Conservation (phyloP, 2,888 invertebrate species). For the Drosophila rubida region DNA sequence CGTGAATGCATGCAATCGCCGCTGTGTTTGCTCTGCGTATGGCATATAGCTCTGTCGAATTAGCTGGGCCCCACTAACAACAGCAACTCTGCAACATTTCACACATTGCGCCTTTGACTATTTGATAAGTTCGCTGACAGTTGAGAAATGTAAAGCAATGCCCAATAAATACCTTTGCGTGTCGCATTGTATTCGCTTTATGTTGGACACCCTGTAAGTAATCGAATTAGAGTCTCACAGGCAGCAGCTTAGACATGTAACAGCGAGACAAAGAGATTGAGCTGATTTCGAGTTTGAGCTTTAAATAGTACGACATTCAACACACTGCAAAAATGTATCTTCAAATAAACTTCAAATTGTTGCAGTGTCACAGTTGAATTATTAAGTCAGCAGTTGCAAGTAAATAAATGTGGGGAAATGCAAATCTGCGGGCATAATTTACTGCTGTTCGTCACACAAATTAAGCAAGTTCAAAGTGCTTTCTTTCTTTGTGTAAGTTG, state of each 20-base stretch:
- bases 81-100: conserved; percentile 30
- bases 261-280: not conserved
- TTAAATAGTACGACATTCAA: no score
- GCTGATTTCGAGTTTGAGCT: no score
- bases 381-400: no score
- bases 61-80: conserved; percentile 10
- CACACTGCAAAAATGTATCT: no score
- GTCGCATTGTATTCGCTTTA: conserved; percentile 16
- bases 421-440: no score
- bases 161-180: conserved; percentile 46
- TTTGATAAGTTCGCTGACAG: conserved; percentile 48
- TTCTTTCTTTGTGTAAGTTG: not conserved
- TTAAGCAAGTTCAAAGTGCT: no score
- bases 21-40: conserved; percentile 14
- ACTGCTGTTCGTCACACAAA: no score
- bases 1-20: conserved; percentile 12
- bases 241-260: not conserved
- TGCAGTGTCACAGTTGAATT: no score
- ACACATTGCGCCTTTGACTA: conserved; percentile 42
- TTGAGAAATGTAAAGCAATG: conserved; percentile 39
- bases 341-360: no score
- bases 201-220: conserved; percentile 2
- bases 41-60: conserved; percentile 22
- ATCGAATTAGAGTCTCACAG: not conserved
- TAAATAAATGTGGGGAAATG: no score